These are phyloP conservation scores for Xestia sexstrigata DNA, from an alignment of 2,888 invertebrate genomes.

Conservation along the genomic window DNA sequence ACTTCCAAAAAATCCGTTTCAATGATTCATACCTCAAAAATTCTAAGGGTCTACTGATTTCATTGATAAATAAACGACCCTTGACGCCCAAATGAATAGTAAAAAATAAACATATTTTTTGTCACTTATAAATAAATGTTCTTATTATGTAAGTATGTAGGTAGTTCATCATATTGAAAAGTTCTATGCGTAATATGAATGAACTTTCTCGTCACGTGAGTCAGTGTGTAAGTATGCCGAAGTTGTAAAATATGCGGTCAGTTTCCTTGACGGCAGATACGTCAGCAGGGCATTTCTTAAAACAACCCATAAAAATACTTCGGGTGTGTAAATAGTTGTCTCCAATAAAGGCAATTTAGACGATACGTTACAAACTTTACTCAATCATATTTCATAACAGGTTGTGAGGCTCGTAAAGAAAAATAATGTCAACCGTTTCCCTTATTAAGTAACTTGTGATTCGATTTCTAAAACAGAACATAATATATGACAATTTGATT, in stretches of 20 bases:
- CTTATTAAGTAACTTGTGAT: conserved; percentile 31
- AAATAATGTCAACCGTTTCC: conserved; percentile 50
- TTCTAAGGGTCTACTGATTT: conserved; percentile 44
- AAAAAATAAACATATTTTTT: conserved; percentile 32
- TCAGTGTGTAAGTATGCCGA: conserved; percentile 83
- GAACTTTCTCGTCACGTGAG: conserved; percentile 82
- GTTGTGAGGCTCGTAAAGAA: conserved; percentile 19
- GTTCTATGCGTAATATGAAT: conserved; percentile 66
- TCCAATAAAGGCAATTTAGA: conserved; percentile 22
- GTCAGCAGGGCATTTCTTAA: conserved; percentile 37
- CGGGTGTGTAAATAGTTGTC: conserved; percentile 27
- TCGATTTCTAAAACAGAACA: conserved; percentile 60
- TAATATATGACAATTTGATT: conserved; percentile 56
- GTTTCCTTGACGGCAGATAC: conserved; percentile 71
- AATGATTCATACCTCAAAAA: conserved; percentile 63
- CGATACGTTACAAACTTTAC: background rate
- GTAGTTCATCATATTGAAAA: conserved; percentile 45
- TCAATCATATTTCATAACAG: conserved; percentile 25
- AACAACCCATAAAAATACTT: conserved; percentile 48
- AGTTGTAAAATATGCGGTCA: conserved; percentile 78
- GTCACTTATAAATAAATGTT: conserved; percentile 10
- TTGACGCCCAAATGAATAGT: conserved; percentile 33
- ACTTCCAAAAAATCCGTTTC: conserved; percentile 23
- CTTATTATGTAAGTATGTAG: conserved; percentile 39
- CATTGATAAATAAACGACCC: conserved; percentile 55